These are phyloP conservation scores for Minunthozetes semirufus DNA, from an alignment of 2,888 invertebrate species.

Conservation along the genomic window DNA sequence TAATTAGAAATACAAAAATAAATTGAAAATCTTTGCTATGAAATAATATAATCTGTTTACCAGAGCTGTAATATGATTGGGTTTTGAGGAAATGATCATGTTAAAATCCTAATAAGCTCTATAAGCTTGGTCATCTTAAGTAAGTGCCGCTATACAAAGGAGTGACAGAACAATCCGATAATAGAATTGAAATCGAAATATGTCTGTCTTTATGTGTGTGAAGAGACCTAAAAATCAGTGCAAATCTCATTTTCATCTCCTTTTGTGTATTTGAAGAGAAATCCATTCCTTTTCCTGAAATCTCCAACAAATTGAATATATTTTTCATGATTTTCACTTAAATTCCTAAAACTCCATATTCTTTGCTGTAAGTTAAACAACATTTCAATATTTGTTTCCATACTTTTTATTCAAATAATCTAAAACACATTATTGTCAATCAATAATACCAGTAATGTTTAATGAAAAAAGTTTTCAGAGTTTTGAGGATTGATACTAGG, in stretches of 20 bases:
- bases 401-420: no score
- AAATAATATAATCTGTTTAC: no score
- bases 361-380: not conserved
- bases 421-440: no score
- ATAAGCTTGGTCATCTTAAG: no score
- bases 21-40: no score
- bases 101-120: no score
- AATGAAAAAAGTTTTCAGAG: no score
- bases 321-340: conserved; percentile 6
- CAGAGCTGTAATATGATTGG: no score
- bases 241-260: conserved; percentile 1
- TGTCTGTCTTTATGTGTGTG: not conserved
- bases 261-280: conserved; percentile 19
- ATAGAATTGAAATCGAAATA: not conserved
- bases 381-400: not conserved
- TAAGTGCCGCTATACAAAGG: not conserved
- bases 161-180: not conserved
- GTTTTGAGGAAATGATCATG: no score
- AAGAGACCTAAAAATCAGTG: not conserved
- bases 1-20: no score
- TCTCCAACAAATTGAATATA: conserved; percentile 1
- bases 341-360: not conserved
- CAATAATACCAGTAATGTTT: no score
- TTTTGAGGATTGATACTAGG: no score
- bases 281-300: not conserved